Evolutionary conservation across 2,113 vertebrate species (phyloP), one percentile per base, ranked within the genome.

Genomic region (Psophia crepitans): DNA sequence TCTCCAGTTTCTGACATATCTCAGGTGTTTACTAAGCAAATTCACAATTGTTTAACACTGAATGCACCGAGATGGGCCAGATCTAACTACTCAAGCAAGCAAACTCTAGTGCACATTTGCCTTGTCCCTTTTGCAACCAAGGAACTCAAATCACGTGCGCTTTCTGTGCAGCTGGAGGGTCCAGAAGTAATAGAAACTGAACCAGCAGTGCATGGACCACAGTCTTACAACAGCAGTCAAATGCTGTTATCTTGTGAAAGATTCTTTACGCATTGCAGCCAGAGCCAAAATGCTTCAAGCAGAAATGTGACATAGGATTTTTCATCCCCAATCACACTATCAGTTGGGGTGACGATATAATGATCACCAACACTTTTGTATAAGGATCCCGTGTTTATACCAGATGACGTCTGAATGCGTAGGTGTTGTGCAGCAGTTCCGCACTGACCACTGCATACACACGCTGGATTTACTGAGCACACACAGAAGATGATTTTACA

Each of bases 391-490:
- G 6, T 74, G 54, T 89, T 92, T 77, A 41, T 58, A 74, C 54
- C 56, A 96, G 80, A 84, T 81, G 60, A 63, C 0, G 0, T 46
- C 49, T 69, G 22, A 70, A 35, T 0, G 0, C 13, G 10, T 14
- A 14, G 0, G 0, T 63, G 51, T 23, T 76, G 58, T 10, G 3
- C 66, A 92, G 75, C 44, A 57, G 71, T 39, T 79, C 43, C 1
- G 2, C 3, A 44, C 16, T 3, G 5, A 76, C 26, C 26, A 14
- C 9, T 24, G 39, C 0, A 1, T 17, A 32, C 1, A 3, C 24
- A n/a, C 2, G 0, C 26, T 48, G 37, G 16, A 61, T 53, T 84
- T 86, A 68, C 37, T 49, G 41, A 74, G 54, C 27, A 33, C 24
- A 57, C 23, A 26, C 3, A 57, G 8, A 57, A n/a, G 54, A 33